Base-by-base conservation (phyloP, 1,140 invertebrate species). In the Oreohelix idahoensis region DNA sequence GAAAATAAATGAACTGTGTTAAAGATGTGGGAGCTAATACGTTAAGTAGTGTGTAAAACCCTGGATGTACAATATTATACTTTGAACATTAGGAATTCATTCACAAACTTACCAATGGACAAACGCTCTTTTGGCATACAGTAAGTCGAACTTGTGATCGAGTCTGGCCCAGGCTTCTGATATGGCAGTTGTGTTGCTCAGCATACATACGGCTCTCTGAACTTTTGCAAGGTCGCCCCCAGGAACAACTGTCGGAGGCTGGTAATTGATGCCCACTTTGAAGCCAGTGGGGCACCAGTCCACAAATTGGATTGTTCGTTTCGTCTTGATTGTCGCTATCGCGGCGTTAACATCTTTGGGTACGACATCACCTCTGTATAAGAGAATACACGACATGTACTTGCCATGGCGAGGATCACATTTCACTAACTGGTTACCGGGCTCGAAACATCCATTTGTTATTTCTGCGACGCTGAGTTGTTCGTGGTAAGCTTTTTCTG, bases 391-490 rank as follows among this genome's bases (percentile, higher is more conserved):
- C 23, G 71, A 73, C 71, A 73, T 73, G 38, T 73, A 73, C 96
- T 90, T 73, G 71, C 71, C 71, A 26, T 73, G 71, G 71, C 71
- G 71, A 13, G 71, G 71, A 45, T 73, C 71, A 92, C 96, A 97
- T 92, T 97, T 97, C 32, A 97, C 96, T 96, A 97, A 96, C 94
- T 97, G 96, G 93, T 97, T 97, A 87, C 95, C 94, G 42, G 96
- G 95, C 90, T 97, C 96, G 92, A 97, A 97, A 92, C 96, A 97
- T 23, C 96, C 88, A 45, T 90, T 89, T 69, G 90, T 90, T 51
- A 95, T 95, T 4, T 95, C 95, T 63, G 91, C 94, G 26, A 97
- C 90, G 1, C 86, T 88, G 42, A 90, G 74, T 81, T 91, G 90
- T 86, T 91, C 90, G 78, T 90, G 89, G 79, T 88, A 86, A 15